These are phyloP conservation scores for Plagodis pulveraria DNA, from an alignment of 2,888 invertebrate genomes.

Conservation along the genomic window DNA sequence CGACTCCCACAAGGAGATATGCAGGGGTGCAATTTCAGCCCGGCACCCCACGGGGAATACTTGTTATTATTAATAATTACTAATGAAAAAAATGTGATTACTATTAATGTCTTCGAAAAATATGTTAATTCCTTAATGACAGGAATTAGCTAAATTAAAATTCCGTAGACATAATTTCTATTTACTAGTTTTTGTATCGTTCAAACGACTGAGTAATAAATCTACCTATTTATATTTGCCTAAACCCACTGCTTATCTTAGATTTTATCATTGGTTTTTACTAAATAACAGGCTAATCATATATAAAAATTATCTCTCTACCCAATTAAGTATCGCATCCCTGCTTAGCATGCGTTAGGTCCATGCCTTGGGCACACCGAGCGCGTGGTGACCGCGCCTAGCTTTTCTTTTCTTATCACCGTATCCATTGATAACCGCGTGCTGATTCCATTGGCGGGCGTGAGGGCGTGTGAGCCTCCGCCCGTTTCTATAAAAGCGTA, in stretches of 20 bases:
- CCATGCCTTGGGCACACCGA: slow-evolving; percentile 40
- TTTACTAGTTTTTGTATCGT: neutral
- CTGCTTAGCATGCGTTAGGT: slow-evolving; percentile 70
- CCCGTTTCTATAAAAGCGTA: slow-evolving; percentile 49
- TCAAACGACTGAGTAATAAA: neutral
- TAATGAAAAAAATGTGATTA: no score
- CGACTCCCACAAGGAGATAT: no score
- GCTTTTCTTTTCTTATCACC: slow-evolving; percentile 56
- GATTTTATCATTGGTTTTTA: slow-evolving; percentile 7
- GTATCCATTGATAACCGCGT: slow-evolving; percentile 49
- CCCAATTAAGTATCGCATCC: slow-evolving; percentile 37
- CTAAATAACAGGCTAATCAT: neutral
- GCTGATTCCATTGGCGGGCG: slow-evolving; percentile 68
- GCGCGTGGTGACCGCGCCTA: slow-evolving; percentile 68
- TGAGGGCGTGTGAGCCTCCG: slow-evolving; percentile 69
- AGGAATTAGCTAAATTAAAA: neutral
- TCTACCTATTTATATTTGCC: neutral
- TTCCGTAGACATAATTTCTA: neutral
- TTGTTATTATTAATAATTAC: no score
- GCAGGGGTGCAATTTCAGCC: no score
- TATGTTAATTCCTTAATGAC: no score
- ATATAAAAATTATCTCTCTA: slow-evolving; percentile 10
- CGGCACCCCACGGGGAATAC: no score
- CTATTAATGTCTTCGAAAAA: no score
- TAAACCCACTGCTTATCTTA: neutral